A percentile compares a stretch with the other conserved stretches of the same genome.
These are phyloP conservation scores for Calephelis virginiensis DNA, from an alignment of 1,140 invertebrate genomes.

Conservation along the genomic window DNA sequence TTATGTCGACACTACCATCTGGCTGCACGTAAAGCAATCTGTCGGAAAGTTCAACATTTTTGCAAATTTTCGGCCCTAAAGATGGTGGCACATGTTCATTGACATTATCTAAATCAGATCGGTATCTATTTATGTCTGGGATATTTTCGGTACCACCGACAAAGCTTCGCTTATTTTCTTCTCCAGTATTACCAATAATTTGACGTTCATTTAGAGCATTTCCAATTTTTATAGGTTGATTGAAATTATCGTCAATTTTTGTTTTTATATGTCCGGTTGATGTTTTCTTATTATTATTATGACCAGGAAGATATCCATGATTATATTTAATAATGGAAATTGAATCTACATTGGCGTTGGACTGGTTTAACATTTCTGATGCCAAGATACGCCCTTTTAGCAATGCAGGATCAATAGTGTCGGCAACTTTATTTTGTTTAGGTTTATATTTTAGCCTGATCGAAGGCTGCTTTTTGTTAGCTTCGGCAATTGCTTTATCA, in stretches of 20 bases:
- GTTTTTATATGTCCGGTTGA: conserved; percentile 18
- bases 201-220: conserved; percentile 63
- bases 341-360: conserved; percentile 38
- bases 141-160: conserved; percentile 48
- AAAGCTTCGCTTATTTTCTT: conserved; percentile 59
- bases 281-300: conserved; percentile 17
- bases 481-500: conserved; percentile 37
- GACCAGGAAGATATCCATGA: conserved; percentile 48
- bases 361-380: conserved; percentile 49
- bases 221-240: conserved; percentile 61
- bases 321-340: conserved; percentile 59
- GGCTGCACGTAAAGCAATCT: conserved; percentile 54
- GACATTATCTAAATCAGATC: conserved; percentile 53
- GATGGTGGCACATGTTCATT: conserved; percentile 46
- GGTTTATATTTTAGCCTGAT: conserved; percentile 53
- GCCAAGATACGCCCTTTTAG: conserved; percentile 45
- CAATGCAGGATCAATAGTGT: conserved; percentile 30
- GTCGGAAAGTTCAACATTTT: conserved; percentile 47
- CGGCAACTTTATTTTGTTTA: conserved; percentile 41
- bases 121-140: conserved; percentile 63
- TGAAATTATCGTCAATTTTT: conserved; percentile 41
- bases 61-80: conserved; percentile 53
- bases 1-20: conserved; percentile 54
- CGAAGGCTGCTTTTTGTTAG: conserved; percentile 46
- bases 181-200: conserved; percentile 48